Evolutionary conservation across 2,113 vertebrate genomes (phyloP).

Genomic region (Hylia prasina): DNA sequence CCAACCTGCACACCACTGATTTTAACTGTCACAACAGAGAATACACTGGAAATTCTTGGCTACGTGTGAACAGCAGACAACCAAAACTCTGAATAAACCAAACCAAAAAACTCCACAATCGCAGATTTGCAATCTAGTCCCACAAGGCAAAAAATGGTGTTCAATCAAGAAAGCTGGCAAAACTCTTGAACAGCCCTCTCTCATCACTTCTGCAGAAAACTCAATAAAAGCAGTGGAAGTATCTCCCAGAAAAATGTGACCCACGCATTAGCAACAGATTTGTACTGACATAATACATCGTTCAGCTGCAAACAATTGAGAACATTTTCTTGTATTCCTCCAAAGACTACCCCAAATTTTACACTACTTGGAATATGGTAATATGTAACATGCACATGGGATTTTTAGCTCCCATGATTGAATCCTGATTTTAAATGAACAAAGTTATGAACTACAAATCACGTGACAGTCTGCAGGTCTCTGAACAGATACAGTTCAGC

Average conservation of each 20-base stretch:
- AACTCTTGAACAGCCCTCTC: background rate
- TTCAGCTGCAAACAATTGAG: background rate
- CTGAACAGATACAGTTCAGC: background rate
- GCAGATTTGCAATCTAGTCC: background rate
- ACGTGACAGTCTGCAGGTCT: background rate
- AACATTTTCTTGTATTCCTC: background rate
- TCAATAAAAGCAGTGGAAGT: background rate
- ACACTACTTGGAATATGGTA: background rate
- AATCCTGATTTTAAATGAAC: background rate
- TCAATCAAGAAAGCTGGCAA: background rate
- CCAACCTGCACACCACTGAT: background rate
- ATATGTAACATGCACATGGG: background rate
- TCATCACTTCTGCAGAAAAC: background rate
- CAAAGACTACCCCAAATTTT: background rate
- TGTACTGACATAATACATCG: background rate
- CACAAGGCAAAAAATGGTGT: background rate
- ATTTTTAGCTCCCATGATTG: background rate
- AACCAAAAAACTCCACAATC: background rate
- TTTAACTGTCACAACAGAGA: background rate
- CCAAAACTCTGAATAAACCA: background rate
- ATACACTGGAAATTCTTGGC: background rate
- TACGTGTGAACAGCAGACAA: background rate
- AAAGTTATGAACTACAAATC: background rate
- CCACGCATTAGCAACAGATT: background rate
- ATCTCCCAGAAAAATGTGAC: background rate